Conservation (phyloP, 2,113 vertebrate species). For the Mixornis gularis region DNA sequence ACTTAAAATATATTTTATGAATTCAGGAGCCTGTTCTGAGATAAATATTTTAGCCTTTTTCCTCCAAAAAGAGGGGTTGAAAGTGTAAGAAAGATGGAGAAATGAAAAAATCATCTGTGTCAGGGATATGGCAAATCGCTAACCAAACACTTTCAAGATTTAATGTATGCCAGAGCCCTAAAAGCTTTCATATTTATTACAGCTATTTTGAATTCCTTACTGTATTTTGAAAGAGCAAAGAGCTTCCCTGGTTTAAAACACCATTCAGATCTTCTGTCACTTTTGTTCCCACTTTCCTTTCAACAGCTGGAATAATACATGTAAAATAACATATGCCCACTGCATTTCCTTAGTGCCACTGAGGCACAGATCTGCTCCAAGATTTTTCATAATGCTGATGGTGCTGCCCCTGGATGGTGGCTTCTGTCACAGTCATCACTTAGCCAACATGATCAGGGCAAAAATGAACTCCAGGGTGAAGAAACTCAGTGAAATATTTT, state of each 20-base stretch:
- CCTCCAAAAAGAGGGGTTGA: background rate
- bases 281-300: background rate
- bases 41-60: conserved; percentile 30
- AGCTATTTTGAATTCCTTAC: background rate
- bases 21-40: background rate
- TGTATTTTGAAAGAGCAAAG: background rate
- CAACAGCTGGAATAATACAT: background rate
- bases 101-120: background rate
- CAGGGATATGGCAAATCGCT: background rate
- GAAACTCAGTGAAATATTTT: background rate
- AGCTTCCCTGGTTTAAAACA: background rate
- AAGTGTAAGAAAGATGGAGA: background rate
- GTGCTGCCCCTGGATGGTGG: background rate
- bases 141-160: conserved; percentile 2
- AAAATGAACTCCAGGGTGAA: background rate
- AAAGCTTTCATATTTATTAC: conserved; percentile 1
- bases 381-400: background rate
- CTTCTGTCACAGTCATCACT: background rate
- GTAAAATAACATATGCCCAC: background rate
- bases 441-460: background rate
- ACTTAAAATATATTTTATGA: background rate
- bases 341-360: background rate
- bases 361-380: background rate
- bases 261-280: background rate
- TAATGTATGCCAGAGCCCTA: background rate